Evolutionary conservation across 2,888 invertebrate species (phyloP).

Genomic region (Mongoloraphidia duomilia): DNA sequence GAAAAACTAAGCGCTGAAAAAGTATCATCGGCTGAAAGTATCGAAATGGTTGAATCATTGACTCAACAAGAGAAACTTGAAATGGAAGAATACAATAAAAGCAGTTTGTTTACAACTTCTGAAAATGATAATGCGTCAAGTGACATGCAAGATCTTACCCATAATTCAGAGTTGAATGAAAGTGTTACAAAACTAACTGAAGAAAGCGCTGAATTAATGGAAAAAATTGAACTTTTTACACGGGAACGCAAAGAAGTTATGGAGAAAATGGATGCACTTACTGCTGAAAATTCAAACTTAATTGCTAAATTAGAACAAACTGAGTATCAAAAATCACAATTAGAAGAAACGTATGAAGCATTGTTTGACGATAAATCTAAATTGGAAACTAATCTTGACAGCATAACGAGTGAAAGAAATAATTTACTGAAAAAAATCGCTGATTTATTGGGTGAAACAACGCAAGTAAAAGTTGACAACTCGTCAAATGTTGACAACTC

Average conservation of each 20-base stretch:
- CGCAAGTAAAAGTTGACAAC: neutral
- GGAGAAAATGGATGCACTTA: conserved; percentile 50
- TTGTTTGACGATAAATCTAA: conserved; percentile 33
- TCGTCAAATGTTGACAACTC: conserved; percentile 11
- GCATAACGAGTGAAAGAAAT: conserved; percentile 23
- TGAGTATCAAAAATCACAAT: conserved; percentile 27
- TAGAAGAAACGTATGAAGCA: conserved; percentile 29
- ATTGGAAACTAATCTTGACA: conserved; percentile 31
- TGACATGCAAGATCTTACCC: conserved; percentile 19
- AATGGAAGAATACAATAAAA: conserved; percentile 50
- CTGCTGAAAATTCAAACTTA: conserved; percentile 42
- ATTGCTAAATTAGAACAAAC: conserved; percentile 35
- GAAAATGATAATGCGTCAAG: conserved; percentile 22
- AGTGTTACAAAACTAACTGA: conserved; percentile 43
- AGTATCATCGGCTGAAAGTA: conserved; percentile 61
- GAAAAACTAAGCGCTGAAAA: conserved; percentile 58
- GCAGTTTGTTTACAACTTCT: conserved; percentile 7
- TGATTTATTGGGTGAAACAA: conserved; percentile 7
- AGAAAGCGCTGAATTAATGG: conserved; percentile 48
- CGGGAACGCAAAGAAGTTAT: conserved; percentile 54
- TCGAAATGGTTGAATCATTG: conserved; percentile 57
- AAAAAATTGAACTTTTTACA: conserved; percentile 52
- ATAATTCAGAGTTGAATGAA: conserved; percentile 33
- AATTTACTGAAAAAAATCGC: conserved; percentile 11
- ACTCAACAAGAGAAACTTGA: conserved; percentile 57